Percentiles rank a stretch among this genome's conserved stretches.
These are phyloP conservation scores for Zaprionus taronus DNA, from an alignment of 1,140 invertebrate genomes.

Conservation along the genomic window DNA sequence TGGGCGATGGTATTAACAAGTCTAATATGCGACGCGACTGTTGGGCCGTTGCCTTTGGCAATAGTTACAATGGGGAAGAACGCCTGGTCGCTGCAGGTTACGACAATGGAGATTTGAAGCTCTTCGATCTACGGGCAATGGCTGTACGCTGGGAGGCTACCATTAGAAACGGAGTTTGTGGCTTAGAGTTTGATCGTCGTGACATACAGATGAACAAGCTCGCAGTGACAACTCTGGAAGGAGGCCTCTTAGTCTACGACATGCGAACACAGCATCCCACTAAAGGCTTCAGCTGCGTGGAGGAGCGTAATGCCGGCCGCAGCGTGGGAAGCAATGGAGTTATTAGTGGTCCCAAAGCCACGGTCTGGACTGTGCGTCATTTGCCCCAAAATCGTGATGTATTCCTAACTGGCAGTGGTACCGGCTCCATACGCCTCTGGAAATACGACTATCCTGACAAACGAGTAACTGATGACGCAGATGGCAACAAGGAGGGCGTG, in stretches of 20 bases:
- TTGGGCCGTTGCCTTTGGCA: constrained; percentile 94
- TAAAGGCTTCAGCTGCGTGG: constrained; percentile 92
- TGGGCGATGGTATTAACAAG: constrained; percentile 87
- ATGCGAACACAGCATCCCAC: constrained; percentile 93
- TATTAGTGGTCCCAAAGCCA: constrained; percentile 89
- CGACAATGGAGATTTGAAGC: constrained; percentile 98
- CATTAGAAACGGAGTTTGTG: constrained; percentile 96
- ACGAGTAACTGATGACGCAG: constrained; percentile 88
- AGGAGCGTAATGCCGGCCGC: constrained; percentile 88
- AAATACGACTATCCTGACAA: constrained; percentile 96
- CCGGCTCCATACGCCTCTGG: constrained; percentile 95
- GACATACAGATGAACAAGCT: constrained; percentile 98
- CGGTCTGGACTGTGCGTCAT: constrained; percentile 94
- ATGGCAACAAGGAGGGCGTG: constrained; percentile 90
- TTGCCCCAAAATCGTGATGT: constrained; percentile 97
- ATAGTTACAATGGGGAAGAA: constrained; percentile 94
- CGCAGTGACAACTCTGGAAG: constrained; percentile 96
- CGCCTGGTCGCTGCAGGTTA: constrained; percentile 95
- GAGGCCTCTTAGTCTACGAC: constrained; percentile 96
- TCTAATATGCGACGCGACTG: constrained; percentile 89
- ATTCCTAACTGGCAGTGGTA: constrained; percentile 96
- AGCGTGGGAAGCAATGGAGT: constrained; percentile 77
- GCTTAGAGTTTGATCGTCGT: constrained; percentile 95
- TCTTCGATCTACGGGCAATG: constrained; percentile 96
- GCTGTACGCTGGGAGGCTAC: constrained; percentile 95